These are phyloP conservation scores for Octodon degus DNA, from an alignment of 2,113 vertebrate genomes.

Conservation along the genomic window DNA sequence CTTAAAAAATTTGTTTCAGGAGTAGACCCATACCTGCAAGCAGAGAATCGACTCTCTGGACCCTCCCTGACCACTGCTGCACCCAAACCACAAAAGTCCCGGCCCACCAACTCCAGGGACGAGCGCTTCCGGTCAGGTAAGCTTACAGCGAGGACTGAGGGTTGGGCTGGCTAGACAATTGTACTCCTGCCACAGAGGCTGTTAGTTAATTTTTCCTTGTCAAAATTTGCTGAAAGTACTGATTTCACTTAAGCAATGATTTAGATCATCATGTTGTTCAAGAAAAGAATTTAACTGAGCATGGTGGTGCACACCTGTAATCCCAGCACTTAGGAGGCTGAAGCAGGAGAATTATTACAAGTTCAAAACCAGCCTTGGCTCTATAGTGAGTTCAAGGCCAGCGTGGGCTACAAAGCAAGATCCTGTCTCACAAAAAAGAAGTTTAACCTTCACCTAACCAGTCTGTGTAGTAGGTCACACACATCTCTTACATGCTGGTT, in stretches of 20 bases:
- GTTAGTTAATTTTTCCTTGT: neutral
- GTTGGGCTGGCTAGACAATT: too few species aligned
- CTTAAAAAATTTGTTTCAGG: constrained; percentile 86
- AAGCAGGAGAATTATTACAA: neutral
- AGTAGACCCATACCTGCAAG: constrained; percentile 94
- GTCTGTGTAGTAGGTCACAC: neutral
- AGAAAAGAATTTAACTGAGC: neutral
- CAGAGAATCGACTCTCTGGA: constrained; percentile 89
- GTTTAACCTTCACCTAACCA: neutral
- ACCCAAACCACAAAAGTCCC: constrained; percentile 91
- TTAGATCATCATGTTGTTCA: neutral
- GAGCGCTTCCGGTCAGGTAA: constrained; percentile 98
- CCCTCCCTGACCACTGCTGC: constrained; percentile 85
- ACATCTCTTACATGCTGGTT: neutral
- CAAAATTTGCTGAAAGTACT: neutral
- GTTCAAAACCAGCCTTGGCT: neutral
- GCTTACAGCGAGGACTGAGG: neutral
- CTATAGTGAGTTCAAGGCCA: neutral
- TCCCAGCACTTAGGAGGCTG: neutral
- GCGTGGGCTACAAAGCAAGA: neutral
- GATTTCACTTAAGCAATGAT: neutral
- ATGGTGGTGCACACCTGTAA: neutral
- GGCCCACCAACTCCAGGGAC: constrained; percentile 91
- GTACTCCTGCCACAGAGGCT: neutral
- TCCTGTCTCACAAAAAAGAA: neutral